Evolutionary conservation across 37 sponge, comb jelly and placozoan species (phyloP).

Genomic region (Oscarella lobularis): DNA sequence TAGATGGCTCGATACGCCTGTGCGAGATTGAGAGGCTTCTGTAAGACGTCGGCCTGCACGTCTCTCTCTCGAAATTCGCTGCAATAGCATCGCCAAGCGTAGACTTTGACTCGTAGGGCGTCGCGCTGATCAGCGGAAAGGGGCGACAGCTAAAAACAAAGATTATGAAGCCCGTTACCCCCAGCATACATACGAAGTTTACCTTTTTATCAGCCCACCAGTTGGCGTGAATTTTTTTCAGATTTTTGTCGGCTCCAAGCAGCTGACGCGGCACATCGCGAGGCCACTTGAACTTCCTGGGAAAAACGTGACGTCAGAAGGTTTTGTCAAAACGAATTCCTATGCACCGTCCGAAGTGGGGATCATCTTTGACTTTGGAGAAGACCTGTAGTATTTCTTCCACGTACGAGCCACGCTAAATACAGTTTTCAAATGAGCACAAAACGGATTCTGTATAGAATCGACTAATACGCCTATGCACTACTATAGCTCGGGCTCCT

Average conservation of each 20-base stretch:
- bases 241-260: constrained; percentile 7
- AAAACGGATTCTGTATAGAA: background rate
- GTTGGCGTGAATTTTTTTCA: constrained; percentile 25
- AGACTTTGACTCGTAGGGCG: background rate
- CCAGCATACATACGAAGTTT: background rate
- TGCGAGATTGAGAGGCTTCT: background rate
- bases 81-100: background rate
- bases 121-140: background rate
- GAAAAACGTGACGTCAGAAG: background rate
- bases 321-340: background rate
- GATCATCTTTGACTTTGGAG: background rate
- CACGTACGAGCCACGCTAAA: background rate
- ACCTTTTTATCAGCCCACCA: constrained; percentile 39
- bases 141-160: background rate
- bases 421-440: background rate
- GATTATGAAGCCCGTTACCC: background rate
- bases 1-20: background rate
- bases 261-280: background rate
- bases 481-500: no score
- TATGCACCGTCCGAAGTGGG: background rate
- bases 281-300: constrained; percentile 1
- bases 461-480: no score
- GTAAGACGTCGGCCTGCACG: background rate
- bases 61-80: background rate
- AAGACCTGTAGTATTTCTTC: background rate